Conservation (phyloP, 2,113 vertebrate species). For the Pelecanoides urinatrix region DNA sequence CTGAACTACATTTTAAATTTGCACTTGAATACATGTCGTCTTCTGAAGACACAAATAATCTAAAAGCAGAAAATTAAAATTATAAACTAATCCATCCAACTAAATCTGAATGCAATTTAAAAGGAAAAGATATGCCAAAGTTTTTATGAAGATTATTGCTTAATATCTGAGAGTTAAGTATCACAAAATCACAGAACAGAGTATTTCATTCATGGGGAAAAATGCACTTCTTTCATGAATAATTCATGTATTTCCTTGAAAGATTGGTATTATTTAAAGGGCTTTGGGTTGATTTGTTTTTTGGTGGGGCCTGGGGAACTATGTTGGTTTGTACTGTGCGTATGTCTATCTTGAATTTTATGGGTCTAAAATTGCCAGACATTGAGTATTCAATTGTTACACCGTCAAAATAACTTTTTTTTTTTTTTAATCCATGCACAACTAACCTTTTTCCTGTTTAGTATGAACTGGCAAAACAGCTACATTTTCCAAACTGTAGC, state of each 20-base stretch:
- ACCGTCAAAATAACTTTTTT: not conserved
- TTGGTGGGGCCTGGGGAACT: not conserved
- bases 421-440: not conserved
- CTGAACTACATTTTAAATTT: not conserved
- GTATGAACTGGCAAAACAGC: not conserved
- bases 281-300: not conserved
- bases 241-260: not conserved
- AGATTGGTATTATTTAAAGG: not conserved
- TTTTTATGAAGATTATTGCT: not conserved
- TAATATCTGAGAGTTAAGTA: not conserved
- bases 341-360: not conserved
- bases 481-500: not conserved
- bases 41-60: not conserved
- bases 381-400: not conserved
- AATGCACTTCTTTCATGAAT: not conserved
- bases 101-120: not conserved
- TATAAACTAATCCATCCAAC: not conserved
- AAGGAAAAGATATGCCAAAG: not conserved
- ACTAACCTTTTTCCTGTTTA: not conserved
- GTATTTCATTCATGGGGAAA: not conserved
- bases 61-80: not conserved
- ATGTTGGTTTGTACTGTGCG: not conserved
- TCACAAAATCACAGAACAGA: not conserved
- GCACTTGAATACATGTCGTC: rapidly evolving
- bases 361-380: not conserved